phyloP scores from a whole-genome alignment of 1,140 invertebrate species.

The Drosophila orosa region DNA sequence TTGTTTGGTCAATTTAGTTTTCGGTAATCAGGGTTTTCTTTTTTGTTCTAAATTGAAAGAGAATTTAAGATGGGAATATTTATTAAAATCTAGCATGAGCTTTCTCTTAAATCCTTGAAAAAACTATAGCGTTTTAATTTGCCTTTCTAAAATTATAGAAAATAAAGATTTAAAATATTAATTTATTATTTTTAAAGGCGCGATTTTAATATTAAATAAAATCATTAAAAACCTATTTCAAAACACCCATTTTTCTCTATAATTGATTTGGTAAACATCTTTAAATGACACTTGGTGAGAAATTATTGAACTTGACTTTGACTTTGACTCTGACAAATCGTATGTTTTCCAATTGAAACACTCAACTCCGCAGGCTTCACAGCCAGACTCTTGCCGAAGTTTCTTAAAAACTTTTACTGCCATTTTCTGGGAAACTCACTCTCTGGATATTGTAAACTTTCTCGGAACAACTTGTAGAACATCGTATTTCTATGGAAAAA shows the following conservation, averaged over 20 bases:
- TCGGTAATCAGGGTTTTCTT: neutral
- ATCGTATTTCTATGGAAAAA: constrained; percentile 2
- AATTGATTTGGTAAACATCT: constrained; percentile 1
- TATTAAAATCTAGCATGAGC: neutral
- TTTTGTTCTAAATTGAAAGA: neutral
- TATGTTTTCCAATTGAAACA: constrained; percentile 1
- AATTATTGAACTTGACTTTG: constrained; percentile 2
- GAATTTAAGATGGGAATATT: neutral
- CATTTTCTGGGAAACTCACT: neutral
- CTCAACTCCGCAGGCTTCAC: constrained; percentile 1
- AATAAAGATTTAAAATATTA: too few species aligned
- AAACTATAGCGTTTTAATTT: too few species aligned
- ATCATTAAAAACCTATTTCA: neutral
- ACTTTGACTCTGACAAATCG: constrained; percentile 11
- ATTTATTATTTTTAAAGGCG: too few species aligned
- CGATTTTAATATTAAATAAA: neutral
- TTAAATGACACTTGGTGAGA: constrained; percentile 7
- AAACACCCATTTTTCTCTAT: neutral
- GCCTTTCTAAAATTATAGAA: too few species aligned
- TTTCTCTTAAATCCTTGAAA: too few species aligned
- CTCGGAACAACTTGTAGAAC: constrained; percentile 23
- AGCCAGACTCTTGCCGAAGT: constrained; percentile 14
- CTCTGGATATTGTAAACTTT: constrained; percentile 14
- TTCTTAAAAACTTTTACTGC: constrained; percentile 18
- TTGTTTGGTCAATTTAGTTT: constrained; percentile 6